Evolutionary conservation across 2,797 vertebrate genomes (phyloP).

Genomic region (Takifugu ocellatus): DNA sequence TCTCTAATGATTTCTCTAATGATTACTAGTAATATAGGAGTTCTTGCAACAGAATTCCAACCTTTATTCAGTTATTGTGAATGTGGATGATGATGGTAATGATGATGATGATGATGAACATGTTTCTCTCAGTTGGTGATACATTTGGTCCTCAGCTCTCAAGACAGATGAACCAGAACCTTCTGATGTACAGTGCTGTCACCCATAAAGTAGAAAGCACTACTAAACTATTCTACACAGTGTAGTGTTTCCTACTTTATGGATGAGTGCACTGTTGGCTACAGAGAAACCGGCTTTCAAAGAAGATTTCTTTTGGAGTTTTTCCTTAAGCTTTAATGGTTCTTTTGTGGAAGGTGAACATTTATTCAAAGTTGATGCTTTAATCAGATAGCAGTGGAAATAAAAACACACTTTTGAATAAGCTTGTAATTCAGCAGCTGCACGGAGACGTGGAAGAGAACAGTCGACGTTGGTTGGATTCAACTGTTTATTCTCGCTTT

Average conservation of each 20-base stretch:
- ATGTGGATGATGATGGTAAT: not conserved
- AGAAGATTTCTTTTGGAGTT: not conserved
- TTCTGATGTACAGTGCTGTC: slow-evolving; percentile 93
- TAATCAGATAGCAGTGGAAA: not conserved
- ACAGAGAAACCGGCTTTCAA: slow-evolving; percentile 67
- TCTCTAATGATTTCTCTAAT: not conserved
- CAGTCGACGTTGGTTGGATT: slow-evolving; percentile 1
- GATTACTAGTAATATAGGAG: not conserved
- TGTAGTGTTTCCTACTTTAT: slow-evolving; percentile 99
- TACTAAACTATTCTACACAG: slow-evolving; percentile 94
- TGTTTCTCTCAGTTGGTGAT: slow-evolving; percentile 11
- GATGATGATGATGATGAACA: not conserved
- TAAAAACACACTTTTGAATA: not conserved
- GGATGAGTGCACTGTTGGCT: slow-evolving; percentile 99
- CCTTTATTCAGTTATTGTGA: slow-evolving; percentile 1
- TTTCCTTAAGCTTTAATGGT: not conserved
- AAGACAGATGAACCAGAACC: slow-evolving; percentile 42
- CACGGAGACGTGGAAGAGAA: too few relatives aligned
- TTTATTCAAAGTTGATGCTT: slow-evolving; percentile 3
- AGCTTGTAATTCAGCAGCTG: too few relatives aligned
- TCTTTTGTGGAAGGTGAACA: not conserved
- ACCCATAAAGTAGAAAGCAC: slow-evolving; percentile 99
- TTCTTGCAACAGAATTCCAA: not conserved
- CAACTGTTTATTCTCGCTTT: slow-evolving; percentile 35
- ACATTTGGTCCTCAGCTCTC: slow-evolving; percentile 6